Base-by-base conservation (phyloP, 2,113 vertebrate genomes). In the Hypomesus transpacificus region DNA sequence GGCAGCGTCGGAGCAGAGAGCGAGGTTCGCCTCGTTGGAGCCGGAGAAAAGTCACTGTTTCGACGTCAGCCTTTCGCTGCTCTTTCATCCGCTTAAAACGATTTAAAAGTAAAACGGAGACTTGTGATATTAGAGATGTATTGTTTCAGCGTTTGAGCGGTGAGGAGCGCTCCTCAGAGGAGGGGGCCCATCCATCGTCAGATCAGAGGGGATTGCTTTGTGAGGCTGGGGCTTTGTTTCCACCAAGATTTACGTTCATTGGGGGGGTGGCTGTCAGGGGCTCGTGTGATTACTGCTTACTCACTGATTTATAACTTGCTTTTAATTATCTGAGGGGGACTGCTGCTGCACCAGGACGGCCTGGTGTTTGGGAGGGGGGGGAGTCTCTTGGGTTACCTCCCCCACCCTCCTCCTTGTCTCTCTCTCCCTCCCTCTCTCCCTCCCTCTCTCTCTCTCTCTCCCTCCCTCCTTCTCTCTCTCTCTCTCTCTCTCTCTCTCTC, bases 261-360 rank as follows among this genome's bases (percentile, higher is more conserved):
- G 11, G 46, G 81, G 80, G 77, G 71, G 24, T 34, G 82, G 79
- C 74, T 84, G 84, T 87, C 86, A 86, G 82, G 83, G 86, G 83
- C 81, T 71, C 75, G 85, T 90, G 83, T 91, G 87, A 92, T 92
- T 90, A 90, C 81, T 85, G 84, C 69, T 90, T 91, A 88, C 85
- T 84, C 78, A 53, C 79, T 92, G 90, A 92, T 91, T 92, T 92
- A 92, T 89, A 87, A 86, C 88, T 89, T 77, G 82, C 84, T 86
- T 91, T 92, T 93, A 92, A 93, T 93, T 91, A 92, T 90, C 84
- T 88, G 79, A 89, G 87, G 79, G 82, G 85, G 77, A 80, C 85
- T 77, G 76, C 72, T 78, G 84, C 68, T 64, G 70, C 80, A 79
- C 84, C 84, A 82, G 75, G 80, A 70, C 69, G 75, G 72, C 73